Percentiles rank a stretch among this genome's conserved stretches.
These are phyloP conservation scores for Octodon degus DNA, from an alignment of 2,113 vertebrate species.

Conservation along the genomic window DNA sequence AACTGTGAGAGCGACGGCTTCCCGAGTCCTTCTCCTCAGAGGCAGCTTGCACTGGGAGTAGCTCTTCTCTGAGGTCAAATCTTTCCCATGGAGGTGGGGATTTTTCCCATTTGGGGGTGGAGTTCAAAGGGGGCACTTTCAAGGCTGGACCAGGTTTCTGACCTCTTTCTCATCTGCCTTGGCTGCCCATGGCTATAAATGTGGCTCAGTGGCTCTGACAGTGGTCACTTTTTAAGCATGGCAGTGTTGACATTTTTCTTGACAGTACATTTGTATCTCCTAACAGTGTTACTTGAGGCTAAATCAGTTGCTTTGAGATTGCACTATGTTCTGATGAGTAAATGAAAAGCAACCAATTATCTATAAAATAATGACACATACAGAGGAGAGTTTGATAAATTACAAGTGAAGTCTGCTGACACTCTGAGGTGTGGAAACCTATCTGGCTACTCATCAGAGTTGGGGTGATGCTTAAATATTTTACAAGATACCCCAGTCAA, in stretches of 20 bases:
- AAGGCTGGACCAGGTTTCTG: constrained; percentile 14
- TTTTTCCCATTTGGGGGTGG: neutral
- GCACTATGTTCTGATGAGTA: constrained; percentile 48
- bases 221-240: constrained; percentile 36
- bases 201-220: constrained; percentile 46
- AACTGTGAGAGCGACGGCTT: neutral
- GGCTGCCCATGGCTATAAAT: neutral
- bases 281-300: constrained; percentile 70
- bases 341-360: constrained; percentile 73
- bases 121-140: neutral
- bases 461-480: neutral
- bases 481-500: neutral
- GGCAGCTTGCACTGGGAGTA: neutral
- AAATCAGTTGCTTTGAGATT: constrained; percentile 73
- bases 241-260: constrained; percentile 52
- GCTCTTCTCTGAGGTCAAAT: neutral
- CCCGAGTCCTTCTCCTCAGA: neutral
- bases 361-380: constrained; percentile 38
- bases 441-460: neutral
- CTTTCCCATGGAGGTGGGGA: neutral
- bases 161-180: neutral
- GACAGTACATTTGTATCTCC: constrained; percentile 55
- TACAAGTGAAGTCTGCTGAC: constrained; percentile 53
- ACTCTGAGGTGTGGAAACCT: constrained; percentile 48
- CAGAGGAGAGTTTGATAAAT: constrained; percentile 61